These are phyloP conservation scores for Jordanella pulchra DNA, from an alignment of 2,797 vertebrate species.

Conservation along the genomic window DNA sequence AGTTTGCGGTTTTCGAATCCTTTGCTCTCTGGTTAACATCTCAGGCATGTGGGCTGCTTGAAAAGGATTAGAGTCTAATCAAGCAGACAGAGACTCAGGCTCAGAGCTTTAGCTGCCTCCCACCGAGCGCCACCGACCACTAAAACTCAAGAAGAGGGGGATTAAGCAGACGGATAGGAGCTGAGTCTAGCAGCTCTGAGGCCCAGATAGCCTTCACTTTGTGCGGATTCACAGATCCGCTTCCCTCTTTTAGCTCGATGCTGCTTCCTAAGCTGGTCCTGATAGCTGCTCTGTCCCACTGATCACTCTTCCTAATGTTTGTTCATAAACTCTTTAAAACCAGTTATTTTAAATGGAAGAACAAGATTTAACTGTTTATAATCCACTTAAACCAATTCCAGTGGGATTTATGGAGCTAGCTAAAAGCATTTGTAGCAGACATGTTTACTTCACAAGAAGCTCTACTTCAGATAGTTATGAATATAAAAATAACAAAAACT, in stretches of 20 bases:
- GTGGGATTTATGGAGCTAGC: neutral
- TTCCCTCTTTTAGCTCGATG: neutral
- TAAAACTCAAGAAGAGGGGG: constrained; percentile 35
- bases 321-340: neutral
- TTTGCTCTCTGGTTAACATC: constrained; percentile 11
- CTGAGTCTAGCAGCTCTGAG: neutral
- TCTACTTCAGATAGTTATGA: neutral
- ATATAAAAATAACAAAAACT: neutral
- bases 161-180: constrained; percentile 24
- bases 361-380: constrained; percentile 13
- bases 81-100: constrained; percentile 27
- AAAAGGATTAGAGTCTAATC: constrained; percentile 57
- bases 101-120: constrained; percentile 35
- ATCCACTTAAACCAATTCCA: constrained; percentile 2
- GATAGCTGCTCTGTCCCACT: neutral
- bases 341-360: neutral
- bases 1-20: neutral
- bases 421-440: constrained; percentile 12
- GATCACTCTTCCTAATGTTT: neutral
- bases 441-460: neutral
- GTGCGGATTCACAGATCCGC: neutral
- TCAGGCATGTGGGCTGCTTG: constrained; percentile 18
- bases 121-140: constrained; percentile 16
- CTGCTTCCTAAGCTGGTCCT: neutral
- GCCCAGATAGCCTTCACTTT: neutral